These are phyloP conservation scores for Tadarida brasiliensis DNA, from an alignment of 2,797 vertebrate species.

Conservation along the genomic window DNA sequence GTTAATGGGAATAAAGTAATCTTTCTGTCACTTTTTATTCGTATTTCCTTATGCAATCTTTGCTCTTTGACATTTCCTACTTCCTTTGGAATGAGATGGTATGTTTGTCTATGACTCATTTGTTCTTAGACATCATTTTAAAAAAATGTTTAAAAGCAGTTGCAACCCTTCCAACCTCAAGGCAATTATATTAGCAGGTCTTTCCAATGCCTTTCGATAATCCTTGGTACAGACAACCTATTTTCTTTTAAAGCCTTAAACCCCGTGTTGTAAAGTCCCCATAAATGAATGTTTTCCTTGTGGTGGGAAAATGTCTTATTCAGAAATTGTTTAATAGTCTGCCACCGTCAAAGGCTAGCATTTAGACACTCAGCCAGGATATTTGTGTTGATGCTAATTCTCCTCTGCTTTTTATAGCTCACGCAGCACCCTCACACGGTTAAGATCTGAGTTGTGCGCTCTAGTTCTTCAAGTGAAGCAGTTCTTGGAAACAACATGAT, in stretches of 20 bases:
- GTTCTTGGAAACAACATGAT: constrained; percentile 65
- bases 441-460: constrained; percentile 48
- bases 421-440: constrained; percentile 22
- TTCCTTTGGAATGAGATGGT: constrained; percentile 44
- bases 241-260: constrained; percentile 68
- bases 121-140: constrained; percentile 48
- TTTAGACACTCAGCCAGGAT: background rate
- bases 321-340: constrained; percentile 66
- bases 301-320: constrained; percentile 69
- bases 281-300: constrained; percentile 58
- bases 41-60: constrained; percentile 16
- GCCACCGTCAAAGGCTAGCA: constrained; percentile 43
- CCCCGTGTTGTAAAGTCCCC: background rate
- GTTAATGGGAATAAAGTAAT: background rate
- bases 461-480: constrained; percentile 53
- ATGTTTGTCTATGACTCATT: constrained; percentile 64
- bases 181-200: background rate
- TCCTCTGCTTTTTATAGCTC: constrained; percentile 28
- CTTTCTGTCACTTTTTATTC: background rate
- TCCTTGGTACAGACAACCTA: background rate
- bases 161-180: constrained; percentile 34
- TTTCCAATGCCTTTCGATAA: constrained; percentile 51
- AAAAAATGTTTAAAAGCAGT: constrained; percentile 6
- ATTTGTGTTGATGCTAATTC: background rate
- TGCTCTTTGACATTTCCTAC: constrained; percentile 11